A percentile compares a stretch with the other conserved stretches of the same genome.
phyloP scores from a whole-genome alignment of 2,888 invertebrate genomes.

The Hipparchia sbordonii region DNA sequence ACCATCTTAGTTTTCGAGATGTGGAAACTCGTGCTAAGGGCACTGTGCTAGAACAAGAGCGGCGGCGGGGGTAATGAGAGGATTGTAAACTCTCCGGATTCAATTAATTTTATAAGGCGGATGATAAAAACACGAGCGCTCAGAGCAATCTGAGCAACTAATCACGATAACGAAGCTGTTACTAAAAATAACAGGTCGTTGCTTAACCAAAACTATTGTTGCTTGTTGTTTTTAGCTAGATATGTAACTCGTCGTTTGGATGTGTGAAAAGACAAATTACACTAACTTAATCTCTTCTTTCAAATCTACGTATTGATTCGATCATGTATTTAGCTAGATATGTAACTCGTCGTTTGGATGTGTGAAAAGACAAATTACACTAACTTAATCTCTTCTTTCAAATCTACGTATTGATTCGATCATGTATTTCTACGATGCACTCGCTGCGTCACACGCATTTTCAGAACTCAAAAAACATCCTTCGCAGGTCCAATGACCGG shows the following conservation, averaged over 20 bases:
- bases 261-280: too few relatives aligned
- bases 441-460: too few relatives aligned
- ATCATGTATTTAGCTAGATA: background rate
- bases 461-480: too few relatives aligned
- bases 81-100: slow-evolving; percentile 15
- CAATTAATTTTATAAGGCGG: slow-evolving; percentile 20
- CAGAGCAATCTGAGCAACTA: background rate
- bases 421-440: too few relatives aligned
- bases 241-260: too few relatives aligned
- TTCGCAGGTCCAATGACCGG: too few relatives aligned
- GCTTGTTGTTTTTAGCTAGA: background rate
- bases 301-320: too few relatives aligned
- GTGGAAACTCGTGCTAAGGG: background rate
- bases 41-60: slow-evolving; percentile 38
- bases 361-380: too few relatives aligned
- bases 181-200: slow-evolving; percentile 2
- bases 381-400: too few relatives aligned
- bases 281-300: too few relatives aligned
- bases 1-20: background rate
- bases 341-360: too few relatives aligned
- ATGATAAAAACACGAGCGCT: slow-evolving; percentile 16
- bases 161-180: background rate
- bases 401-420: too few relatives aligned
- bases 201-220: background rate
- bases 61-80: slow-evolving; percentile 10